Conservation (phyloP, 2,888 invertebrate genomes). For the Tetheella fluctuosa region DNA sequence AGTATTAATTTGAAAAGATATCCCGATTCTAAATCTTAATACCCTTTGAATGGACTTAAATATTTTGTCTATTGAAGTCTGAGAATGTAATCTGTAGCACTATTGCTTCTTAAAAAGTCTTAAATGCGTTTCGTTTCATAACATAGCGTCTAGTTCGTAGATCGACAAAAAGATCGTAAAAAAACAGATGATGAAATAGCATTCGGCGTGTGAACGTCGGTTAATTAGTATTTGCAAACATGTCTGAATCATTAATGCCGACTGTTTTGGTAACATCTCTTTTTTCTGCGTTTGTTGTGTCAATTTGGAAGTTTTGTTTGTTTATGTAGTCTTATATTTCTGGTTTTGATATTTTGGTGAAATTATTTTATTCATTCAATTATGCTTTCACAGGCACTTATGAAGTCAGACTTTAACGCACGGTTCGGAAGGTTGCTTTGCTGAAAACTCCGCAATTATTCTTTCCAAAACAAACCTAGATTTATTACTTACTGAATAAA, state of each 20-base stretch:
- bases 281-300: conserved; percentile 19
- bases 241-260: conserved; percentile 19
- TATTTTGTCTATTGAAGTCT: neutral
- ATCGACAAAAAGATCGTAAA: conserved; percentile 29
- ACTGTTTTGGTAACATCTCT: conserved; percentile 11
- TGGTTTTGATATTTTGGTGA: neutral
- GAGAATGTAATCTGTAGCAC: neutral
- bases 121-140: conserved; percentile 8
- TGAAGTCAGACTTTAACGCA: too few species aligned
- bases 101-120: neutral
- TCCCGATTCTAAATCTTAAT: neutral
- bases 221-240: conserved; percentile 53
- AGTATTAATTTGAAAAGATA: neutral
- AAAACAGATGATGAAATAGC: conserved; percentile 36
- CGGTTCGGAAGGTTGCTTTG: too few species aligned
- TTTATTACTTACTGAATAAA: too few species aligned
- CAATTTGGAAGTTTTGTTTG: conserved; percentile 29
- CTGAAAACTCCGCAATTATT: too few species aligned
- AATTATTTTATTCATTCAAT: too few species aligned
- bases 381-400: too few species aligned
- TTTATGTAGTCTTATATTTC: conserved; percentile 6
- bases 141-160: conserved; percentile 34
- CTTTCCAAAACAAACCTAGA: neutral
- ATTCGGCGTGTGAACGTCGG: conserved; percentile 32
- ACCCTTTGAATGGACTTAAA: neutral